Conservation (phyloP, 2,888 invertebrate genomes). For the Brachycybe producta region DNA sequence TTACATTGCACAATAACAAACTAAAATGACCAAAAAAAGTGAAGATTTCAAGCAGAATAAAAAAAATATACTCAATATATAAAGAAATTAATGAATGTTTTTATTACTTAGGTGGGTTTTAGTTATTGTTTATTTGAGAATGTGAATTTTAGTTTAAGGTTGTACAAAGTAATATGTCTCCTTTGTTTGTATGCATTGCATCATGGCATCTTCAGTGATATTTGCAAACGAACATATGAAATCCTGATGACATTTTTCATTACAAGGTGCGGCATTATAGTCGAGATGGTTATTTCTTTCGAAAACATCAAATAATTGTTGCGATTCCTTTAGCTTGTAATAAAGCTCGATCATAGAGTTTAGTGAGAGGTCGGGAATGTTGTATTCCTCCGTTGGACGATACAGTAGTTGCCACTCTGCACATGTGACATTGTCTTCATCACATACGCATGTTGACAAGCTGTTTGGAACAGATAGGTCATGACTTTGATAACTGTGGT, state of each 20-base stretch:
- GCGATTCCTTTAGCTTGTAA: background rate
- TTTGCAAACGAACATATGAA: constrained; percentile 5
- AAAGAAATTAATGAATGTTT: no score
- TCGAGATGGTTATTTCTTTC: background rate
- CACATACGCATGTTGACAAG: background rate
- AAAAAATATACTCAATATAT: no score
- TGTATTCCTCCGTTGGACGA: background rate
- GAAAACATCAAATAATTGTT: background rate
- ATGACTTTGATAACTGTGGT: background rate
- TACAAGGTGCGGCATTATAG: background rate
- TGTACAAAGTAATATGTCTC: no score
- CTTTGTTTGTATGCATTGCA: background rate
- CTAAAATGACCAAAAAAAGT: no score
- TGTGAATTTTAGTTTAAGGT: no score
- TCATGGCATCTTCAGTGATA: background rate
- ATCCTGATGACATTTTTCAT: background rate
- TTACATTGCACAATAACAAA: no score
- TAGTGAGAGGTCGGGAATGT: background rate
- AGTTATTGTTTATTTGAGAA: no score
- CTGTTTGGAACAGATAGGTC: background rate
- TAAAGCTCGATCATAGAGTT: background rate
- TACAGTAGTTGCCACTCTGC: background rate
- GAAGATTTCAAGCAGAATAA: no score
- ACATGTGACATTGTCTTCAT: background rate
- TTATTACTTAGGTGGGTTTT: no score